Base-by-base conservation (phyloP, 2,113 vertebrate genomes). In the Trinectes maculatus region DNA sequence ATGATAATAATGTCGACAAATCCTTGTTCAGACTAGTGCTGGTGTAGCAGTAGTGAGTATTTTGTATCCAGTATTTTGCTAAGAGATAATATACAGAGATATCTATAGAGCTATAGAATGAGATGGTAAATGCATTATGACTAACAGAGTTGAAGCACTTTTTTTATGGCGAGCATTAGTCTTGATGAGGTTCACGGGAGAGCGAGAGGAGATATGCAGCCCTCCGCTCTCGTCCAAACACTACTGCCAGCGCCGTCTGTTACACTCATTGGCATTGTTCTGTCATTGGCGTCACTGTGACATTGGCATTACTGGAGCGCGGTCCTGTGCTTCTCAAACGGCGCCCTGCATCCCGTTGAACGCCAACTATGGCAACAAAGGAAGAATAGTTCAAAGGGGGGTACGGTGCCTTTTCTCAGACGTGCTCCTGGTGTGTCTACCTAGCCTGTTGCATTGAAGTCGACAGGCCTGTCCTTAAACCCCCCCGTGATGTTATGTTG, bases 91-190 rank as follows among this genome's bases (percentile, higher is more conserved):
- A 89, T 87, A 83, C 79, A 90, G 85, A 92, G 85, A 79, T 84
- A 89, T 91, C 89, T 89, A 91, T 87, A 92, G 87, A 89, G 78
- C 82, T 92, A 88, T 89, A 90, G 89, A 89, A 82, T 81, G 81
- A 87, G 73, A 83, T 75, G 83, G 83, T 87, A 83, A 79, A 80
- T 71, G 73, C 82, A 77, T 80, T 85, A 80, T 65, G 78, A 91
- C 88, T 92, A 92, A 92, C 89, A 83, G 87, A 91, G 85, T 85
- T 90, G 73, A 92, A 93, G 92, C 92, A 93, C 92, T 93, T 93
- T 93, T 85, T 80, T 78, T 78, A 87, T 85, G 82, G 81, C 56
- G 72, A 91, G 84, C 80, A 88, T 89, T 87, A 84, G 87, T 85
- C 73, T 77, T 85, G 86, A 83, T 77, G 71, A 86, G 86, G 61